phyloP scores from a whole-genome alignment of 2,888 invertebrate genomes.

The Thelaira solivaga region DNA sequence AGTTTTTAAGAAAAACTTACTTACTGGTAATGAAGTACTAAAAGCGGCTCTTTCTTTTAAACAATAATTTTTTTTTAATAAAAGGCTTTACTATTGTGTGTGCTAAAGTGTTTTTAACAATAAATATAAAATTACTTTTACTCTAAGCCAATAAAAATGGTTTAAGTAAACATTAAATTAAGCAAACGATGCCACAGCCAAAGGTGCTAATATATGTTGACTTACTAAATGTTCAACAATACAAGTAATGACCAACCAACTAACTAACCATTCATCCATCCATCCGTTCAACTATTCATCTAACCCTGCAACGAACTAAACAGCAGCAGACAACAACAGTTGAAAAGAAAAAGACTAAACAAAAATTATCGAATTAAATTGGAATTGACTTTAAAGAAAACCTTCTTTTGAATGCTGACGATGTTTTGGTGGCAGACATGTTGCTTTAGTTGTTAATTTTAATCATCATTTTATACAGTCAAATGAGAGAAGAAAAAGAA shows the following conservation, averaged over 20 bases:
- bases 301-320: neutral
- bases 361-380: slow-evolving; percentile 19
- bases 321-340: neutral
- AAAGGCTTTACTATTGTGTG: too few relatives aligned
- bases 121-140: neutral
- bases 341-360: neutral
- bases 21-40: too few relatives aligned
- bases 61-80: too few relatives aligned
- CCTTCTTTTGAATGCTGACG: neutral
- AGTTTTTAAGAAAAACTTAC: too few relatives aligned
- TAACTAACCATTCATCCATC: neutral
- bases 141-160: slow-evolving; percentile 3
- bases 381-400: slow-evolving; percentile 22
- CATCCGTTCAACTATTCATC: neutral
- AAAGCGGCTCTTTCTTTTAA: too few relatives aligned
- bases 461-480: slow-evolving; percentile 30
- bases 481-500: neutral
- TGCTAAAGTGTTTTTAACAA: neutral
- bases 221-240: slow-evolving; percentile 49
- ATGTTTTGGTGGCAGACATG: slow-evolving; percentile 11
- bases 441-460: slow-evolving; percentile 38
- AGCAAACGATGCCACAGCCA: slow-evolving; percentile 40
- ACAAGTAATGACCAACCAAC: slow-evolving; percentile 29
- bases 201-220: slow-evolving; percentile 60
- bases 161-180: slow-evolving; percentile 38